phyloP scores from a whole-genome alignment of 2,888 invertebrate genomes.

The Nephrotoma flavescens region DNA sequence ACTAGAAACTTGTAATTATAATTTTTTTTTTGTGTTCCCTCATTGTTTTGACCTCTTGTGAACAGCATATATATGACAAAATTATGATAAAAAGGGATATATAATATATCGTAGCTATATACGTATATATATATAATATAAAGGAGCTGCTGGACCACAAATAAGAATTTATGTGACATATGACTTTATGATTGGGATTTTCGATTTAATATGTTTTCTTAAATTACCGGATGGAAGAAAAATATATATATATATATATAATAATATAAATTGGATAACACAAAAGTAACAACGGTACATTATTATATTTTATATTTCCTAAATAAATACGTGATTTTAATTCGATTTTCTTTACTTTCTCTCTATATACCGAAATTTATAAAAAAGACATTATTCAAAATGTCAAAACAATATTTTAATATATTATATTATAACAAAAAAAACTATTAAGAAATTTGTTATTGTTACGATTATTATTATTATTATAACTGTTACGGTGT shows the following conservation, averaged over 20 bases:
- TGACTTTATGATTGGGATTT: conserved; percentile 1
- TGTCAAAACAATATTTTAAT: neutral
- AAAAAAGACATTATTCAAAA: neutral
- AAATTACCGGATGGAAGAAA: neutral
- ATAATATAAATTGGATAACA: neutral
- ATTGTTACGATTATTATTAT: neutral
- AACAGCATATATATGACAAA: conserved; percentile 5
- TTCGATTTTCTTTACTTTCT: neutral
- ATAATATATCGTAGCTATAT: neutral
- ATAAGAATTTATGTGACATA: conserved; percentile 3
- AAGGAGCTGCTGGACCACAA: neutral
- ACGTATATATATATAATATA: neutral
- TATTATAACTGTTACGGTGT: neutral
- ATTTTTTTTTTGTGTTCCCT: neutral
- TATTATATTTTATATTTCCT: neutral
- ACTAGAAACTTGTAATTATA: neutral
- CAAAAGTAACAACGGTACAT: neutral
- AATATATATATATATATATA: neutral
- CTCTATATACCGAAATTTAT: neutral
- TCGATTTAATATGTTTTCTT: neutral
- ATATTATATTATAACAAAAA: neutral
- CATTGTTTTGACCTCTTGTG: neutral
- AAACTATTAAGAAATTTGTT: neutral
- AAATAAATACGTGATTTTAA: neutral
- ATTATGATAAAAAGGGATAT: conserved; percentile 5